Base-by-base conservation (phyloP, 2,797 vertebrate genomes). In the Oryzias sinensis region DNA sequence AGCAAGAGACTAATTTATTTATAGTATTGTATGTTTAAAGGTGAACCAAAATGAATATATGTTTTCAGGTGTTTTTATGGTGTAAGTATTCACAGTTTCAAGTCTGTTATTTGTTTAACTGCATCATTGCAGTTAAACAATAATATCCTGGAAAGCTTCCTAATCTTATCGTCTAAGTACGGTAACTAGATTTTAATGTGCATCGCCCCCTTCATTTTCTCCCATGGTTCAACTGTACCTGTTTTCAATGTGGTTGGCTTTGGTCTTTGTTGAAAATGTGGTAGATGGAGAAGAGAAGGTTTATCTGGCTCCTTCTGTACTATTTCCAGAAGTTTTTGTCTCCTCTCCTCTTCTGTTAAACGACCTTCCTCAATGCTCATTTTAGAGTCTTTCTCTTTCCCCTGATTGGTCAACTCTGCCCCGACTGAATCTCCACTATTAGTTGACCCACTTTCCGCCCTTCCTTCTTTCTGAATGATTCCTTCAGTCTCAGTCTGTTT, bases 181-280 rank as follows among this genome's bases (percentile, higher is more conserved):
- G n/a, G n/a, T 27, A 27, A 27, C 27, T 6, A 6, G 5, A 6
- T 27, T 27, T 27, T 5, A 27, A 27, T 27, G 7, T 27, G 27
- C 27, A 33, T 33, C 8, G 43, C 43, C 14, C 16, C 42, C 8
- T 11, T 8, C 49, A 50, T 22, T 5, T 1, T 24, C 11, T 17
- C 41, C 53, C 40, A 54, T 33, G 47, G 3, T 16, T 43, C 20
- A 59, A 6, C 18, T 6, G 43, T 81, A 90, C 89, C 89, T 88
- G 85, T 52, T 83, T 52, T 79, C 42, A 77, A 51, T 29, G 82
- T 49, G 15, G 79, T 84, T 1, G 82, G 73, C 63, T 81, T 82
- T 65, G 80, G 82, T 56, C 79, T 81, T 29, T 79, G 81, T 40
- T 82, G 81, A 59, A 77, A 79, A 79, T 66, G 83, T 64, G 71